Evolutionary conservation across 1,140 invertebrate genomes (phyloP).

Genomic region (Aleiodes sp.): DNA sequence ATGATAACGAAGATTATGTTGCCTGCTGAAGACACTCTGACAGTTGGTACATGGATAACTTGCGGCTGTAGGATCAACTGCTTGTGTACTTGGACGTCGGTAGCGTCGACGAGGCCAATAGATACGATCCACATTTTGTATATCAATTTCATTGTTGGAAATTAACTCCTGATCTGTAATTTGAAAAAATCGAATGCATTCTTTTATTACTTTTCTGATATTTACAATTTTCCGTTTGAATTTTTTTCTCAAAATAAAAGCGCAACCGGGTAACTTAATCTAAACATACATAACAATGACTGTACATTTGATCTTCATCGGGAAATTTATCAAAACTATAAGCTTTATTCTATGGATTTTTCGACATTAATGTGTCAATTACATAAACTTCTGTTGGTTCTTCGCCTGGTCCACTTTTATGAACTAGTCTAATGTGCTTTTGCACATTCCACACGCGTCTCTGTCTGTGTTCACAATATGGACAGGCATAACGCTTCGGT

Average conservation of each 20-base stretch:
- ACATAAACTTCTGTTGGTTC: background rate
- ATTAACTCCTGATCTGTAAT: constrained; percentile 26
- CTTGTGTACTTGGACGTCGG: background rate
- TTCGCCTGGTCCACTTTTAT: background rate
- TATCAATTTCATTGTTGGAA: background rate
- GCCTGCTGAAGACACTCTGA: constrained; percentile 68
- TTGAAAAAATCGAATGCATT: background rate
- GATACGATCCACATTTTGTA: background rate
- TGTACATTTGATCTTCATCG: constrained; percentile 2
- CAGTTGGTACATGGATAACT: constrained; percentile 73
- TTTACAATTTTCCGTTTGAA: too few relatives aligned
- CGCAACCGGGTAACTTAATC: background rate
- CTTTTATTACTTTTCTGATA: background rate
- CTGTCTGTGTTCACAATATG: background rate
- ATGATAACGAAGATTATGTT: constrained; percentile 71
- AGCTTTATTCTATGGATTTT: background rate
- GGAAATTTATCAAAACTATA: background rate
- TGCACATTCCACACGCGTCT: background rate
- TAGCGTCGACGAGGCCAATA: background rate
- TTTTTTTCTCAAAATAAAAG: too few relatives aligned
- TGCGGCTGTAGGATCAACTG: constrained; percentile 20
- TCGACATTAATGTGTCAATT: background rate
- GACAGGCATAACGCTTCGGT: constrained; percentile 10
- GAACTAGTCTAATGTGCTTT: background rate
- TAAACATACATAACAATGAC: background rate